phyloP scores from a whole-genome alignment of 2,113 vertebrate species.

The Anthoscopus minutus region DNA sequence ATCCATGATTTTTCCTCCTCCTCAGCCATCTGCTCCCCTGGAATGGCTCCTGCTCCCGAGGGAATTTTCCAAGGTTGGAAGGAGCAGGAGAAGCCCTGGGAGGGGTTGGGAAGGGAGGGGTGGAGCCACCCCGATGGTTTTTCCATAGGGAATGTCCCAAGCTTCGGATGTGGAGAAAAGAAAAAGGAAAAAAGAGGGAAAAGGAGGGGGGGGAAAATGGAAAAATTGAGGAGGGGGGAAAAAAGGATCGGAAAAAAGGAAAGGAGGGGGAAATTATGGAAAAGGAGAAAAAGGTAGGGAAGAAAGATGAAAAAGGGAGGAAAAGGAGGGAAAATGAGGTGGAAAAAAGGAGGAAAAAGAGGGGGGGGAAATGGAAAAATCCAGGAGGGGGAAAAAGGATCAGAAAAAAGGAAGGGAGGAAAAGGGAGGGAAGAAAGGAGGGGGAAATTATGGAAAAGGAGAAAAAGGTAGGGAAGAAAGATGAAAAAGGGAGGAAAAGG shows the following conservation, averaged over 20 bases:
- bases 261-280: not conserved
- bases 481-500: no score
- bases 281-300: not conserved
- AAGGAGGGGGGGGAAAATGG: not conserved
- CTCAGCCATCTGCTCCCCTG: constrained; percentile 44
- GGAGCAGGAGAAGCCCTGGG: not conserved
- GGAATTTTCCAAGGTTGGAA: constrained; percentile 10
- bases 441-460: no score
- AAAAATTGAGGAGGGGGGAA: fast-evolving
- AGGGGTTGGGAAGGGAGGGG: not conserved
- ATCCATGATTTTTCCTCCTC: not conserved
- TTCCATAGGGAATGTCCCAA: not conserved
- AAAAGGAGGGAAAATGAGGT: no score
- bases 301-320: not conserved
- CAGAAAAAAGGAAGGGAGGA: not conserved
- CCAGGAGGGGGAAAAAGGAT: not conserved
- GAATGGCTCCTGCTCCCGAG: not conserved
- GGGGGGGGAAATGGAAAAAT: no score
- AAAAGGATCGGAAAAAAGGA: no score
- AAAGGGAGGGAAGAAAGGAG: not conserved
- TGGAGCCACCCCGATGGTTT: not conserved
- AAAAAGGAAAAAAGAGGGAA: not conserved
- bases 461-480: not conserved
- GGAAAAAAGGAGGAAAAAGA: not conserved
- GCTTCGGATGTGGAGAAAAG: fast-evolving